These are phyloP conservation scores for Halocynthia roretzi DNA, from an alignment of 23 tunicate species.

Conservation along the genomic window DNA sequence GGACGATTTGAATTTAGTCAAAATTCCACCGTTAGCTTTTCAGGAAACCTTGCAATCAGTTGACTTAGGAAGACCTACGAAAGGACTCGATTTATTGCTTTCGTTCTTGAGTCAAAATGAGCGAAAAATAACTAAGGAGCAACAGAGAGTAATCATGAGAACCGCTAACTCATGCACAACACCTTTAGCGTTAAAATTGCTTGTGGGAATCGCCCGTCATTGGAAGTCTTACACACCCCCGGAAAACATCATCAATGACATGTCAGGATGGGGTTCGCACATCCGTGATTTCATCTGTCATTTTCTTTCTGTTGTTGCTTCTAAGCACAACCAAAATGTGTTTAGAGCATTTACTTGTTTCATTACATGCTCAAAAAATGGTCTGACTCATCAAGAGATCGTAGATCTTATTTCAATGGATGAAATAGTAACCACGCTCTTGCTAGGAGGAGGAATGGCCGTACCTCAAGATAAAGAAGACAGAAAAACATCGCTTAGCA, in stretches of 20 bases:
- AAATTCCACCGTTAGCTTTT: neutral
- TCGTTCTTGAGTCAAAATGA: neutral
- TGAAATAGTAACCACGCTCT: neutral
- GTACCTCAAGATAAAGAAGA: neutral
- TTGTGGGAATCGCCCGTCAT: constrained; percentile 13
- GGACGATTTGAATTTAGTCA: too few species aligned
- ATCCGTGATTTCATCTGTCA: constrained; percentile 32
- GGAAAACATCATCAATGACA: constrained; percentile 4
- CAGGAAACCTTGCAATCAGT: constrained; percentile 12
- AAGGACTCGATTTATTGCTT: neutral
- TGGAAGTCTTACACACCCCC: constrained; percentile 37
- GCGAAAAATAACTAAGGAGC: constrained; percentile 13
- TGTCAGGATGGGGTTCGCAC: constrained; percentile 20
- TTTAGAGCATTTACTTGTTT: constrained; percentile 37
- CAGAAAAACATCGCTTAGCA: neutral
- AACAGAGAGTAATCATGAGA: constrained; percentile 10
- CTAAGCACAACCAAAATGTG: constrained; percentile 33
- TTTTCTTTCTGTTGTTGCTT: constrained; percentile 28
- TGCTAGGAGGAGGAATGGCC: neutral
- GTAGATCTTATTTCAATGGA: constrained; percentile 15
- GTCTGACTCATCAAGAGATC: constrained; percentile 43
- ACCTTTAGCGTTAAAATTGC: constrained; percentile 35
- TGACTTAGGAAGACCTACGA: neutral
- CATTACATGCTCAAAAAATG: constrained; percentile 49
- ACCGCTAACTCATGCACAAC: constrained; percentile 18